Base-by-base conservation (phyloP, 2,888 invertebrate genomes). In the Lucinisca nassula region DNA sequence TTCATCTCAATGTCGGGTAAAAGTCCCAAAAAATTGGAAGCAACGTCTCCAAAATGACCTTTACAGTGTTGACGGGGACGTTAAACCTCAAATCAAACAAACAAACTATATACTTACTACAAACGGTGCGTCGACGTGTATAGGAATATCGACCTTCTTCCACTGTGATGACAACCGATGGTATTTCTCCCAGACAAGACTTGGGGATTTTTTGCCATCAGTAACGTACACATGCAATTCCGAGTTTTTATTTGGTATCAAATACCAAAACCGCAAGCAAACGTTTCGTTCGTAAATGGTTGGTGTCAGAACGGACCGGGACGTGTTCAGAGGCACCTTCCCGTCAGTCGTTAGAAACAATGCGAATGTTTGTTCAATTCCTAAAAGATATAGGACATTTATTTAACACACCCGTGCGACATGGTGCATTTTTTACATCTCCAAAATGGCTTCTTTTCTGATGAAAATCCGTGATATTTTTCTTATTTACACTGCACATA, bases 191-290 rank as follows among this genome's bases (percentile, higher is more conserved):
- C 67, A 88, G 37, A 88, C 49, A 45, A 82, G 61, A n/a, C 12
- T 55, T 14, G 24, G n/a, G 49, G 76, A 79, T 27, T 37, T 58
- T 14, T 38, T 27, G 6, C 17, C 27, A 2, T 51, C 38, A n/a
- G 72, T 32, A 27, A 80, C 32, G 38, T 77, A 85, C 1, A 88
- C 77, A 8, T 80, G 51, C 30, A 88, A 55, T 35, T 61, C 75
- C 21, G 88, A 88, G 76, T 88, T 88, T 72, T 88, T 82, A 55
- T 88, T 88, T 3, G 88, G 88, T 79, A 88, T 88, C 0, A 88
- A 77, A 30, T 79, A 85, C 88, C 88, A 88, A 55, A 88, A 88
- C 40, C 73, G 82, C 24, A 88, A 67, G 38, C 88, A 88, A 3
- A 82, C 40, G 17, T 72, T 70, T 10, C 38, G 0, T 12, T 58